Conservation (phyloP, 2,888 invertebrate genomes). For the Endomychus coccineus region DNA sequence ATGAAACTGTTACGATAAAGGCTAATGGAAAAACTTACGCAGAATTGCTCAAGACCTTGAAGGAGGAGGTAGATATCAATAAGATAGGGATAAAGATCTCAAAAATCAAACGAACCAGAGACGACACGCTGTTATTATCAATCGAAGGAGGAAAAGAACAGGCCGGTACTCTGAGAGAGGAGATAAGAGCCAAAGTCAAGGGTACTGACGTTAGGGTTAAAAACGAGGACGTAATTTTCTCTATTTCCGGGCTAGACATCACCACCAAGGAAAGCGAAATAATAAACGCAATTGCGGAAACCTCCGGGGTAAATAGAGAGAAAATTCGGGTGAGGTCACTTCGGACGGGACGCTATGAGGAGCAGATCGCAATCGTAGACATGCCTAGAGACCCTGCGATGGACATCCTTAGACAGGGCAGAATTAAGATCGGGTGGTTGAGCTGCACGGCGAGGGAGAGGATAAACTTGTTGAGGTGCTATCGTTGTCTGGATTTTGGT, state of each 20-base stretch:
- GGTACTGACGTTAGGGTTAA: neutral
- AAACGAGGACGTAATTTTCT: neutral
- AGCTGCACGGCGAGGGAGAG: neutral
- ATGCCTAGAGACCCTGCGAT: too few relatives aligned
- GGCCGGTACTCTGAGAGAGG: neutral
- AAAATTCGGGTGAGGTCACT: too few relatives aligned
- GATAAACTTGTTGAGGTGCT: neutral
- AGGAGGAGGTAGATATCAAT: neutral
- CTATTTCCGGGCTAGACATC: neutral
- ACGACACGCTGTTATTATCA: neutral
- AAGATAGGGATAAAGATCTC: neutral
- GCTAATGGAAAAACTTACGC: slow-evolving; percentile 1
- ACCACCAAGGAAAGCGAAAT: too few relatives aligned
- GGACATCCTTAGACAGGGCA: neutral
- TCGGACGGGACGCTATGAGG: too few relatives aligned
- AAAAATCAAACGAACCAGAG: neutral
- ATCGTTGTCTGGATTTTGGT: neutral
- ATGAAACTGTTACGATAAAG: too few relatives aligned
- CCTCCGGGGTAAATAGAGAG: too few relatives aligned
- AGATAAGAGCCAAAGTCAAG: neutral
- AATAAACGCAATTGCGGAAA: too few relatives aligned
- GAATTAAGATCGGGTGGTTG: slow-evolving; percentile 1
- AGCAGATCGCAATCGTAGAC: too few relatives aligned
- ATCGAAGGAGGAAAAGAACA: neutral
- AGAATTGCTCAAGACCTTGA: neutral